A percentile compares a stretch with the other conserved stretches of the same genome.
Conservation (phyloP, 2,113 vertebrate genomes). For the Monarcha castaneiventris region DNA sequence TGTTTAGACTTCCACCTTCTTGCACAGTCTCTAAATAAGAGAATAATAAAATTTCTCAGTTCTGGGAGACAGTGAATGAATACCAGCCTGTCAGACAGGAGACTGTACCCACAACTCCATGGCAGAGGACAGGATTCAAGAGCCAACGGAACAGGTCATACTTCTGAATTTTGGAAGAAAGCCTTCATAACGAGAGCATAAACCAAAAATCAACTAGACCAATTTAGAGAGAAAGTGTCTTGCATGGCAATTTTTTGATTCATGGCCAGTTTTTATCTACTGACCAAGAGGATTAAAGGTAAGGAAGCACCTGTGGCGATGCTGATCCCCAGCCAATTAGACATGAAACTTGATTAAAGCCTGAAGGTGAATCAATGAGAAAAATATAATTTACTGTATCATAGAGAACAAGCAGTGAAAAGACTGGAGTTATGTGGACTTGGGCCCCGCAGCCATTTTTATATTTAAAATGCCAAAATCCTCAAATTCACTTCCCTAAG, state of each 20-base stretch:
- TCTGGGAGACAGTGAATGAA: background rate
- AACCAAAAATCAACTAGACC: conserved; percentile 39
- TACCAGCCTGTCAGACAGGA: background rate
- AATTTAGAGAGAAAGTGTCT: conserved; percentile 13
- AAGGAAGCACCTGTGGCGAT: background rate
- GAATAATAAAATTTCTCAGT: background rate
- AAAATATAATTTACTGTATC: conserved; percentile 10
- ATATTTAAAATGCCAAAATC: background rate
- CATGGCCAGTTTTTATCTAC: conserved; percentile 15
- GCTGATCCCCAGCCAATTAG: background rate
- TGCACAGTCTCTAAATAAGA: conserved; percentile 50
- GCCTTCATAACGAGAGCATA: background rate
- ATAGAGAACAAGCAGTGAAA: conserved; percentile 21
- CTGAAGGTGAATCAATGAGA: conserved; percentile 33
- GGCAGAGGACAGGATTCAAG: background rate
- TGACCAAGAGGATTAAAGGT: conserved; percentile 21
- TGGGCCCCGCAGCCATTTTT: conserved; percentile 34
- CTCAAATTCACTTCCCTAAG: background rate
- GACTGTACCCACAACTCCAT: background rate
- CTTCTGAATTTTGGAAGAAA: conserved; percentile 8
- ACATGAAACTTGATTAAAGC: conserved; percentile 49
- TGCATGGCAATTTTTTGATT: conserved; percentile 33
- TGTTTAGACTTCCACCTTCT: background rate
- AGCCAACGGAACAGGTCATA: background rate
- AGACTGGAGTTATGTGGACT: conserved; percentile 20